These are phyloP conservation scores for Palythoa grandis DNA, from an alignment of 92 coral and sea anemone genomes.

Conservation along the genomic window DNA sequence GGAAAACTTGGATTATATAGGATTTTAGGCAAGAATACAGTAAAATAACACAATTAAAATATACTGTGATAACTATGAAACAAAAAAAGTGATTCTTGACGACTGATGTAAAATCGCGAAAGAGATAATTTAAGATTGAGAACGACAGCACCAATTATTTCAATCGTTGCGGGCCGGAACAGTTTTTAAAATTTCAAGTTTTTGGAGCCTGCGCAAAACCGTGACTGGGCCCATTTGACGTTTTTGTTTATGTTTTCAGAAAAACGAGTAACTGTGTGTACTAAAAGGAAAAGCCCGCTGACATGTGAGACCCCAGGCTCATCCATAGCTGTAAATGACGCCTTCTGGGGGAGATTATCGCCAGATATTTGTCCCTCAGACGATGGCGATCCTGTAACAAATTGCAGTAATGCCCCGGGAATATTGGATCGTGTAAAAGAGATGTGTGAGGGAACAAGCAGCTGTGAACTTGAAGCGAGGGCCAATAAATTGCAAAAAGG, in stretches of 20 bases:
- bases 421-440: conserved; percentile 83
- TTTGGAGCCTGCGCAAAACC: too few relatives aligned
- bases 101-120: too few relatives aligned
- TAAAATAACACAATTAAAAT: too few relatives aligned
- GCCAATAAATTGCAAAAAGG: conserved; percentile 82
- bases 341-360: conserved; percentile 93
- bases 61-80: too few relatives aligned
- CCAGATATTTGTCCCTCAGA: conserved; percentile 94
- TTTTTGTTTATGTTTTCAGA: conserved; percentile 46
- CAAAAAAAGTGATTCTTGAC: too few relatives aligned
- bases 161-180: too few relatives aligned
- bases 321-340: conserved; percentile 92
- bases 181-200: too few relatives aligned
- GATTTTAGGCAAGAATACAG: too few relatives aligned
- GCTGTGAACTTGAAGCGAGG: conserved; percentile 90
- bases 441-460: conserved; percentile 95
- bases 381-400: conserved; percentile 86
- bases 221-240: not conserved
- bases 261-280: conserved; percentile 81
- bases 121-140: too few relatives aligned
- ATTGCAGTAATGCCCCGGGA: conserved; percentile 84
- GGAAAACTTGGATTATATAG: too few relatives aligned
- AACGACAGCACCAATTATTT: too few relatives aligned
- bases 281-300: conserved; percentile 81
- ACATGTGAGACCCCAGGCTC: conserved; percentile 94